These are phyloP conservation scores for Crypturellus undulatus DNA, from an alignment of 2,113 vertebrate species.

Conservation along the genomic window DNA sequence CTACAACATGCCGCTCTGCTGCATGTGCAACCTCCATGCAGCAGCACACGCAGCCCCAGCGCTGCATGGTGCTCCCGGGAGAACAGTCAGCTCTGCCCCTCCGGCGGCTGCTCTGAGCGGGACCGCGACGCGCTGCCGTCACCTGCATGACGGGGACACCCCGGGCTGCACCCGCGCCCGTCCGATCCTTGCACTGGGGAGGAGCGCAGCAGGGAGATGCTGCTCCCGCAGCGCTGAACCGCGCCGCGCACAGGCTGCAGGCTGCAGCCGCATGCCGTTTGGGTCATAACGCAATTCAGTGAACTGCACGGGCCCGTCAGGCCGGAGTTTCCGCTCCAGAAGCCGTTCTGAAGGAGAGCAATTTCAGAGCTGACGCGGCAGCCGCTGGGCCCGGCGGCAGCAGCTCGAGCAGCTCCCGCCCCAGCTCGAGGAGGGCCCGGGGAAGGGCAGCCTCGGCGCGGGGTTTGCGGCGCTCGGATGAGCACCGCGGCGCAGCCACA, in stretches of 20 bases:
- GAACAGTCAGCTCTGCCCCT: no score
- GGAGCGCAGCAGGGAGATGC: neutral
- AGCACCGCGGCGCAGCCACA: neutral
- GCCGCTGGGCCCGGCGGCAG: neutral
- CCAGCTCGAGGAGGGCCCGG: neutral
- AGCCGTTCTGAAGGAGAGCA: neutral
- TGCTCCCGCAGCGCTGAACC: slow-evolving; percentile 7
- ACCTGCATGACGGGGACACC: no score
- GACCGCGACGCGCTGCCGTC: no score
- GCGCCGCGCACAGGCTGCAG: neutral
- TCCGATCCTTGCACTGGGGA: no score
- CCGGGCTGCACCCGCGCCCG: no score
- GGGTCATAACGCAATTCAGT: neutral
- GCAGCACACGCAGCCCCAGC: no score
- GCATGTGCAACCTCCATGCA: no score
- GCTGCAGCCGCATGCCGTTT: neutral
- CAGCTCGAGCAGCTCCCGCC: fast-evolving
- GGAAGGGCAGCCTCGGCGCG: neutral
- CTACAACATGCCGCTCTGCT: no score
- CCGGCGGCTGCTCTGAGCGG: no score
- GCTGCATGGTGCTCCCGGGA: no score
- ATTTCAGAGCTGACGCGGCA: neutral
- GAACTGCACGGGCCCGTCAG: neutral
- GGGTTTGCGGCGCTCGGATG: neutral
- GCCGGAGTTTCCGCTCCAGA: neutral